Evolutionary conservation across 1,140 invertebrate genomes (phyloP).

Genomic region (Alviniconcha marisindica): DNA sequence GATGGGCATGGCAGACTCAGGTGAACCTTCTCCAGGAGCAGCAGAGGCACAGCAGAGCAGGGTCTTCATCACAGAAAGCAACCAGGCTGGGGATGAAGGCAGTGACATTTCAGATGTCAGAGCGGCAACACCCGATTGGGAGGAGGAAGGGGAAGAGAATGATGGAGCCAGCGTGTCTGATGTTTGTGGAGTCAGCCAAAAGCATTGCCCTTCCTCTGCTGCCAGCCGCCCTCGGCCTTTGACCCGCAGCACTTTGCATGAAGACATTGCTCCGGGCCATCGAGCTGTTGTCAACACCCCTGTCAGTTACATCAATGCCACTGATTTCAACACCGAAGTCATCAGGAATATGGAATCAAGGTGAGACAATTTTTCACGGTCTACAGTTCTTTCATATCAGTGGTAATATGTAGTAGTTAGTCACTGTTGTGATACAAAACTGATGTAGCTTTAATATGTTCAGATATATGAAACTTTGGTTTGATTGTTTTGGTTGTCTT

Average conservation of each 20-base stretch:
- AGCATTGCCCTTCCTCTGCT: background rate
- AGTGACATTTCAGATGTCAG: constrained; percentile 22
- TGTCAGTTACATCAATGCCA: constrained; percentile 3
- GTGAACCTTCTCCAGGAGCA: background rate
- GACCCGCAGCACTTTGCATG: constrained; percentile 11
- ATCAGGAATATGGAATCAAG: constrained; percentile 5
- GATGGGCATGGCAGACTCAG: background rate
- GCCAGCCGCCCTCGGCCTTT: background rate
- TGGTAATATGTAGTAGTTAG: no score
- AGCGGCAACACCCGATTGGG: constrained; percentile 17
- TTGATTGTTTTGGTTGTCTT: no score
- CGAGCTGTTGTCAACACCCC: constrained; percentile 20
- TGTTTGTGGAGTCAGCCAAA: background rate
- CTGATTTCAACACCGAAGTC: background rate
- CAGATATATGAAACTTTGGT: no score
- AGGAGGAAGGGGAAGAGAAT: background rate
- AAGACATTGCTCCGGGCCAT: background rate
- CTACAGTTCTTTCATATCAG: no score
- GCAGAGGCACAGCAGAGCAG: background rate
- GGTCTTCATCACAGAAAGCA: constrained; percentile 20
- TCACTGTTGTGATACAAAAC: no score
- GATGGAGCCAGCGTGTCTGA: constrained; percentile 11
- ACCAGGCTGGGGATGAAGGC: background rate
- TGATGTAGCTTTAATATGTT: no score
- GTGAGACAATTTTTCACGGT: no score